Conservation (phyloP, 2,888 invertebrate species). For the Heliconius charithonia region DNA sequence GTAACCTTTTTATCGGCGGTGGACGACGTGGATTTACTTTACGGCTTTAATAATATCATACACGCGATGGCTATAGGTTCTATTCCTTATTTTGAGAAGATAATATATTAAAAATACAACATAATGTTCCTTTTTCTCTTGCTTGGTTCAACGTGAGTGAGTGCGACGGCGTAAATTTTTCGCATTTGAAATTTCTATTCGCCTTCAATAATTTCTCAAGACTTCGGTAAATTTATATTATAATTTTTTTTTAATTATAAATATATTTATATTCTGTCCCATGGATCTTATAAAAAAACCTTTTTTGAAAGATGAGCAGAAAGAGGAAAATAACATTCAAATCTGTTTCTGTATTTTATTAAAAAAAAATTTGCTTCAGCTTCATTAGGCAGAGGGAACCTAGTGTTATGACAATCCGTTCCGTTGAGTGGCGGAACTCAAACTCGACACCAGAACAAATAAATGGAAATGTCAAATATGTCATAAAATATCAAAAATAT, state of each 20-base stretch:
- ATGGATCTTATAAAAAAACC: background rate
- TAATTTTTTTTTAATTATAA: background rate
- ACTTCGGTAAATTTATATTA: background rate
- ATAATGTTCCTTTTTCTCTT: background rate
- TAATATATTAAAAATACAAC: background rate
- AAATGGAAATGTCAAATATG: too few species aligned
- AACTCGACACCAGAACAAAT: too few species aligned
- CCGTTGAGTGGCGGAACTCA: too few species aligned
- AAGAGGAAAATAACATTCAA: fast-evolving
- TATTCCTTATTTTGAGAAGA: background rate
- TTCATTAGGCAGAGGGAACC: too few species aligned
- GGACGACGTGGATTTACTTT: background rate
- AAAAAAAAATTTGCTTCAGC: background rate
- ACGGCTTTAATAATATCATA: background rate
- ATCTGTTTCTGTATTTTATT: background rate
- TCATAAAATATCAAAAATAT: background rate
- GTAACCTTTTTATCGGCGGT: constrained; percentile 3
- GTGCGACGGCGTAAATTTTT: too few species aligned
- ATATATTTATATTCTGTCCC: background rate
- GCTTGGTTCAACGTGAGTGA: background rate
- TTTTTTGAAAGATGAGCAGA: too few species aligned
- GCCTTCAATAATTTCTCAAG: too few species aligned
- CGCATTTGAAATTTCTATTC: too few species aligned
- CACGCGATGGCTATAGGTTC: background rate
- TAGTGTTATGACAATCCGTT: too few species aligned